These are phyloP conservation scores for Microdon myrmicae DNA, from an alignment of 2,888 invertebrate genomes.

Conservation along the genomic window DNA sequence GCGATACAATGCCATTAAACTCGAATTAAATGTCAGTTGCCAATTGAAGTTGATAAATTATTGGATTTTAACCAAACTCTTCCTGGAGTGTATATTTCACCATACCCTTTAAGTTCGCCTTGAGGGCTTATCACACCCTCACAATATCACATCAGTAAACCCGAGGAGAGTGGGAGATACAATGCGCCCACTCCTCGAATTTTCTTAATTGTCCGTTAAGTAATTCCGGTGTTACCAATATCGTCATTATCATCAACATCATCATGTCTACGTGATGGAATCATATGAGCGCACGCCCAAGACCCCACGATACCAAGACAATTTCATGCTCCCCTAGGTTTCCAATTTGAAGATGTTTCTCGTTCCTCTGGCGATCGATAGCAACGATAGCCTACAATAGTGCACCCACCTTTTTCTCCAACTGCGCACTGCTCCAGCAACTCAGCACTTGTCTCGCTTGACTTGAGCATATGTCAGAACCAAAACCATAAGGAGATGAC, in stretches of 20 bases:
- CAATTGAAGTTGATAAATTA: too few relatives aligned
- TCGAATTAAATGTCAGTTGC: too few relatives aligned
- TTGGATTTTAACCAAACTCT: too few relatives aligned
- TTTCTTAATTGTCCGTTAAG: conserved; percentile 47
- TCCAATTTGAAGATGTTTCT: conserved; percentile 9
- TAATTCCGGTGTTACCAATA: conserved; percentile 38
- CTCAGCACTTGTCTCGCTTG: conserved; percentile 46
- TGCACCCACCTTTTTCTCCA: conserved; percentile 32
- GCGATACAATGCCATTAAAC: too few relatives aligned
- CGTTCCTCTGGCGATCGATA: conserved; percentile 30
- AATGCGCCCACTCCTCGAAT: conserved; percentile 36
- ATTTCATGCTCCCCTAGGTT: conserved; percentile 45
- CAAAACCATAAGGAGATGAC: conserved; percentile 22
- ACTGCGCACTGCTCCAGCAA: conserved; percentile 1
- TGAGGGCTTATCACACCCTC: too few relatives aligned
- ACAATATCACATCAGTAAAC: too few relatives aligned
- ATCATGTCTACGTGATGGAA: conserved; percentile 28
- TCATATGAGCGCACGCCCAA: conserved; percentile 6
- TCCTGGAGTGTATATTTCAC: too few relatives aligned
- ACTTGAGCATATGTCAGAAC: conserved; percentile 43
- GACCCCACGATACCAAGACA: conserved; percentile 20
- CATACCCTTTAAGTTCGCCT: too few relatives aligned
- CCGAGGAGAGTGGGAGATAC: conserved; percentile 22
- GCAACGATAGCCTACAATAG: conserved; percentile 37
- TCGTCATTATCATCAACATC: too few relatives aligned